A percentile compares a stretch with the other conserved stretches of the same genome.
These are phyloP conservation scores for Epirrhoe tristata DNA, from an alignment of 2,888 invertebrate genomes.

Conservation along the genomic window DNA sequence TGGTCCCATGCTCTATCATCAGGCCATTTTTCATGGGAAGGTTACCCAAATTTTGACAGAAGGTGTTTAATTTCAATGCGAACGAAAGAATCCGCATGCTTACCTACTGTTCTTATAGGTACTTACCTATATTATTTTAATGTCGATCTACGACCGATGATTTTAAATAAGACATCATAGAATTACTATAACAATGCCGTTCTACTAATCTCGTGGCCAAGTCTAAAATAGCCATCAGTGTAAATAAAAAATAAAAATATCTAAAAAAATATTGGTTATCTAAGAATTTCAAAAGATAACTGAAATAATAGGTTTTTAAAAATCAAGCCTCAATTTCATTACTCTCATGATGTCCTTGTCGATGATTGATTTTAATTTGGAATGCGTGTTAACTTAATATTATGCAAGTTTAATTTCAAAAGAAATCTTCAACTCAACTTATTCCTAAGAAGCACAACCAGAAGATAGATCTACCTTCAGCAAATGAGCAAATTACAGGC, in stretches of 20 bases:
- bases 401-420: background rate
- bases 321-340: constrained; percentile 26
- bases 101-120: no score
- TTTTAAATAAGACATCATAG: background rate
- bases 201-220: background rate
- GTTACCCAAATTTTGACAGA: no score
- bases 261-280: background rate
- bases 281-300: constrained; percentile 1
- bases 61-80: no score
- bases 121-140: background rate
- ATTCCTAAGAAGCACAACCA: constrained; percentile 29
- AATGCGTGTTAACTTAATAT: constrained; percentile 18
- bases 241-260: background rate
- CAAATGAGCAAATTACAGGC: constrained; percentile 19
- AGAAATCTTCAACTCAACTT: background rate
- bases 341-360: background rate
- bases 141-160: background rate
- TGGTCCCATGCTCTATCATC: no score
- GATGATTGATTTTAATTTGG: constrained; percentile 21
- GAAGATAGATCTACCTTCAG: constrained; percentile 14
- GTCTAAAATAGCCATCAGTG: background rate
- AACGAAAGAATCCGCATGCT: no score
- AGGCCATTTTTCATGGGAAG: no score
- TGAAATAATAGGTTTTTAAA: background rate
- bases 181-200: background rate